Evolutionary conservation across 2,797 vertebrate species (phyloP), one percentile per base, ranked within the genome.

Genomic region (Uromys caudimaculatus): DNA sequence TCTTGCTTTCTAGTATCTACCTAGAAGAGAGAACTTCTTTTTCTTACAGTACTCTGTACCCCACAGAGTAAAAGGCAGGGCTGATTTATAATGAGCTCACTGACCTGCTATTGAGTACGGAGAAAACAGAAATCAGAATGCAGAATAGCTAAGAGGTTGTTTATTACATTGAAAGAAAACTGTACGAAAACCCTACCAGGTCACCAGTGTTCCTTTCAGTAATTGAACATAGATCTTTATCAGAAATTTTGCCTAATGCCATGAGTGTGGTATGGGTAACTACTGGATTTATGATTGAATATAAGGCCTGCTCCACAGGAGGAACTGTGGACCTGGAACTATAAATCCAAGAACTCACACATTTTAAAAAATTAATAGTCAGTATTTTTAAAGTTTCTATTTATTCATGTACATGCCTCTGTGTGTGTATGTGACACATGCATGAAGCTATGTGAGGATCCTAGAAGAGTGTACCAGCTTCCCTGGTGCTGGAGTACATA

Each of bases 1-100:
- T 93, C 73, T 92, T 95, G 50, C 62, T 81, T 77, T 89, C 76
- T 58, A 92, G 47, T 69, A 8, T n/a, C 38, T 90, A 62, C n/a
- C 19, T 76, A 78, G 50, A 62, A 95, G 35, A 85, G 79, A 92
- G 11, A 23, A 41, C 58, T 82, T 89, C 44, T 79, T 17, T 24
- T 81, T 82, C 41, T 78, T 95, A 0, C 52, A 77, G 13, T 90
- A 54, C 78, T 90, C 16, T 82, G 8, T 1, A 56, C 58, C 38
- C 75, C 47, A 50, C 21, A 56, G 23, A 77, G 19, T 83, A 76
- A 60, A 76, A 92, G 64, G 91, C 14, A 67, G 24, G 41, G 35
- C 38, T 84, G 58, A 54, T 60, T 88, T 58, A 78, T 82, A 79
- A 77, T 71, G n/a, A n/a, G 14, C 90, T 69, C 56, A 41, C 64